Evolutionary conservation across 2,113 vertebrate genomes (phyloP), one percentile per base, ranked within the genome.

Genomic region (Pavo muticus): DNA sequence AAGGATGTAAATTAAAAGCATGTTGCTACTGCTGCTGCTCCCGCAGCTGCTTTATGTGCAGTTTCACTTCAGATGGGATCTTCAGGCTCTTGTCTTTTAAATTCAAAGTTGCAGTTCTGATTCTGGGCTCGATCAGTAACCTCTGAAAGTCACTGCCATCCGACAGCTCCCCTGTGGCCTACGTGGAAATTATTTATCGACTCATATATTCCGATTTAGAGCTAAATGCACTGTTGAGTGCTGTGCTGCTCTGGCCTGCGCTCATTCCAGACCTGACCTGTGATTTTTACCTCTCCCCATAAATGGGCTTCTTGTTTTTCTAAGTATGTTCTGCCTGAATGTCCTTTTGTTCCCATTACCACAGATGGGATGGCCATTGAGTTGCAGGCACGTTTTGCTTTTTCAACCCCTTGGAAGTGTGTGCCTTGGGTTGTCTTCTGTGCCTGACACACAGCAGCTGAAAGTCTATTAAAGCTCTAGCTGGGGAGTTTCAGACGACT

Each of bases 371-470:
- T 79, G 9, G 30, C 18, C 1, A 2, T 44, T 37, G 67, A 69
- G 59, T 29, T 1, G 0, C 0, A 1, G 80, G 39, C 42, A 44
- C 12, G 0, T 11, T 39, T 10, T 20, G 40, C 14, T 70, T 11
- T 45, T 85, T 69, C 74, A 76, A 29, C 24, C 67, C 45, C 27
- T 4, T 37, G 45, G 63, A n/a, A 77, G 32, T 9, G 12, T 42
- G 30, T 65, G 74, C 39, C 72, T 45, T 29, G 63, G 48, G 54
- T 24, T 79, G 45, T 82, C 68, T 69, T 35, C 8, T 9, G 70
- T 21, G 63, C 24, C 47, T 45, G 73, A 25, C 47, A 8, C 9
- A 0, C 70, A 75, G 93, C 81, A 57, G 85, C 42, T 14, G 45
- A 12, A 18, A 78, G 80, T 74, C 64, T 79, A 37, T 75, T 37